Evolutionary conservation across 2,888 invertebrate species (phyloP).

Genomic region (Latheticus oryzae): DNA sequence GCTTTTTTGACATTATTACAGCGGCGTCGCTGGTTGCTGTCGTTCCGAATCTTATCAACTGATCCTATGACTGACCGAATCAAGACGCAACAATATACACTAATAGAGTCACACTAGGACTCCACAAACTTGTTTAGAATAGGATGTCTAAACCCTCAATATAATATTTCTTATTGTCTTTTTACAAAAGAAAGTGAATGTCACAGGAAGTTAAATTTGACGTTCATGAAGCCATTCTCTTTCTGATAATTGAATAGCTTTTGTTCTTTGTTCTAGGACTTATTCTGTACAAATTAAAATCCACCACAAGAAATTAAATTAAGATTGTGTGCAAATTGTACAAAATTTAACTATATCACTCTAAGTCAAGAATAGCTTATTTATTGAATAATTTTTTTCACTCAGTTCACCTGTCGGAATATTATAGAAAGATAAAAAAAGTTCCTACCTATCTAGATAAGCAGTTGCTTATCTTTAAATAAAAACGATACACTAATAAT

Average conservation of each 20-base stretch:
- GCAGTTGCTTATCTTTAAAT: too few relatives aligned
- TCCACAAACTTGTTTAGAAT: slow-evolving; percentile 16
- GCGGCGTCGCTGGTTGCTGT: slow-evolving; percentile 11
- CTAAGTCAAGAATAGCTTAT: slow-evolving; percentile 16
- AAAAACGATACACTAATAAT: too few relatives aligned
- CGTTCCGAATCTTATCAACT: slow-evolving; percentile 30
- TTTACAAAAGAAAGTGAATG: slow-evolving; percentile 31
- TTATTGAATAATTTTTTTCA: neutral
- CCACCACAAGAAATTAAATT: slow-evolving; percentile 29
- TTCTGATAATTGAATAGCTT: slow-evolving; percentile 31
- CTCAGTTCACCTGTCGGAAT: too few relatives aligned
- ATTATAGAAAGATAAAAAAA: too few relatives aligned
- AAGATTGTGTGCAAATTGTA: slow-evolving; percentile 33
- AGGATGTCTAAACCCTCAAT: slow-evolving; percentile 12
- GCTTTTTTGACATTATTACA: slow-evolving; percentile 15
- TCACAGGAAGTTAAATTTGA: slow-evolving; percentile 34
- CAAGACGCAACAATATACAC: slow-evolving; percentile 32
- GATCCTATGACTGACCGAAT: slow-evolving; percentile 32
- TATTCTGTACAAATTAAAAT: slow-evolving; percentile 37
- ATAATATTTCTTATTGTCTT: slow-evolving; percentile 28
- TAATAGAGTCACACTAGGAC: slow-evolving; percentile 23
- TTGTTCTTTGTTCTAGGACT: slow-evolving; percentile 37
- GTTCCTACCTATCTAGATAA: too few relatives aligned
- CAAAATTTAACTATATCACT: slow-evolving; percentile 31
- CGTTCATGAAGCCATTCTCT: slow-evolving; percentile 19